Percentiles rank a stretch among this genome's conserved stretches.
phyloP scores from a whole-genome alignment of 2,888 invertebrate genomes.

The Cryptocephalus moraei region DNA sequence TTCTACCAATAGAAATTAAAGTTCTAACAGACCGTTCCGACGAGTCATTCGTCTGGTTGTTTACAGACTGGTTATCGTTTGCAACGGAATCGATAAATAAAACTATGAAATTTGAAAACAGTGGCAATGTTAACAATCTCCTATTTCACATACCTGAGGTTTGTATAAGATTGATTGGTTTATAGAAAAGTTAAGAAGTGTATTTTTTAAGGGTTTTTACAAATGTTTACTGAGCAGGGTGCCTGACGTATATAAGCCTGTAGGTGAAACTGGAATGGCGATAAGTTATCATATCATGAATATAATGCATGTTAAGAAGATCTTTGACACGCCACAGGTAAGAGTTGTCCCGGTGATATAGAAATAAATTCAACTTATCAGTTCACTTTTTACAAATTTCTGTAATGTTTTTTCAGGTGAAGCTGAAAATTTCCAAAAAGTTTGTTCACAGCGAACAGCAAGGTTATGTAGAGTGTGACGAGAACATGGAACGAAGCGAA shows the following conservation, averaged over 20 bases:
- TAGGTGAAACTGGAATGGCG: conserved; percentile 49
- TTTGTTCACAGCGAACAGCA: conserved; percentile 53
- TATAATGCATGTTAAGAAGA: conserved; percentile 58
- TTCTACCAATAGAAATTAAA: conserved; percentile 28
- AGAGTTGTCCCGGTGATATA: not conserved
- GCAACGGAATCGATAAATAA: conserved; percentile 70
- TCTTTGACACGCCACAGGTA: conserved; percentile 58
- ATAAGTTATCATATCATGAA: conserved; percentile 60
- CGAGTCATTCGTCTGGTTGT: conserved; percentile 36
- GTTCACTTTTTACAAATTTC: not conserved
- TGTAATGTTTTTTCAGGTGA: conserved; percentile 39
- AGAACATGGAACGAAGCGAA: conserved; percentile 29
- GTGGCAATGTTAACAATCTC: conserved; percentile 54
- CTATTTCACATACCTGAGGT: conserved; percentile 61
- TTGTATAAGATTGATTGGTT: conserved; percentile 11
- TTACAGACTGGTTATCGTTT: conserved; percentile 63
- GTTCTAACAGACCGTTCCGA: conserved; percentile 17
- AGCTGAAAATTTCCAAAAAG: conserved; percentile 51
- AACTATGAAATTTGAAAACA: conserved; percentile 59
- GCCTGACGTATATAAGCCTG: conserved; percentile 42
- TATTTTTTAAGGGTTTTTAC: conserved; percentile 48
- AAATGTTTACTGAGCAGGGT: conserved; percentile 62
- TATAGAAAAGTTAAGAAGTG: not conserved
- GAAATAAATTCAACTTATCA: not conserved
- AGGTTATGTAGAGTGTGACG: conserved; percentile 37